A percentile compares a stretch with the other conserved stretches of the same genome.
phyloP scores from a whole-genome alignment of 2,113 vertebrate species.

The Chaetops frenatus region DNA sequence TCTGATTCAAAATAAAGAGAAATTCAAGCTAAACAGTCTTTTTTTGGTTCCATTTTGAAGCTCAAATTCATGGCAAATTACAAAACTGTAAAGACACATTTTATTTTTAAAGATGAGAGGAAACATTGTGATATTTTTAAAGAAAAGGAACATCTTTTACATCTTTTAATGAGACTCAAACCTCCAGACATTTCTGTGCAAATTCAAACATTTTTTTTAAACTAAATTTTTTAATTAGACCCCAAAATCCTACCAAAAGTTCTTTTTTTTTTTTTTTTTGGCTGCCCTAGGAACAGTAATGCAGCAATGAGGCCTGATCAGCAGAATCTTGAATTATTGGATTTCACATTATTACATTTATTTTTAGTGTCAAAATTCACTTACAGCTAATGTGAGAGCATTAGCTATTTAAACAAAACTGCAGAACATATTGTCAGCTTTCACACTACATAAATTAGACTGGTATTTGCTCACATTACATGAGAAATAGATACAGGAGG shows the following conservation, averaged over 20 bases:
- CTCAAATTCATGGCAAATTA: background rate
- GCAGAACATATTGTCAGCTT: slow-evolving; percentile 32
- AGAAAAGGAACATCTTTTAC: background rate
- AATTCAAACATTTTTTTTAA: background rate
- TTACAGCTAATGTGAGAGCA: slow-evolving; percentile 18
- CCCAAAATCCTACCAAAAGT: background rate
- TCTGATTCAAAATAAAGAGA: background rate
- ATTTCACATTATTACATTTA: background rate
- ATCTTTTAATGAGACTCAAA: background rate
- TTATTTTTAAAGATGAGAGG: background rate
- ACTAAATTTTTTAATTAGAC: background rate
- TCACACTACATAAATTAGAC: slow-evolving; percentile 40
- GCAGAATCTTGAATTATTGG: background rate
- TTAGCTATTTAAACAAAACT: slow-evolving; percentile 16
- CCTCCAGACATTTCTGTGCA: background rate
- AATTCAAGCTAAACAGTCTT: background rate
- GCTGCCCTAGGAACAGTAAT: background rate
- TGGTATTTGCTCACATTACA: background rate
- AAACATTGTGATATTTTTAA: background rate
- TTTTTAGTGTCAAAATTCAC: background rate
- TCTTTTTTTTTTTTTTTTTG: background rate
- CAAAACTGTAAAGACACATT: background rate
- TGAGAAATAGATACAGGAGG: background rate
- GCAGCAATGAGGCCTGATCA: background rate
- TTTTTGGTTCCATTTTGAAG: background rate